These are phyloP conservation scores for Nycticryphes semicollaris DNA, from an alignment of 2,113 vertebrate species.

Conservation along the genomic window DNA sequence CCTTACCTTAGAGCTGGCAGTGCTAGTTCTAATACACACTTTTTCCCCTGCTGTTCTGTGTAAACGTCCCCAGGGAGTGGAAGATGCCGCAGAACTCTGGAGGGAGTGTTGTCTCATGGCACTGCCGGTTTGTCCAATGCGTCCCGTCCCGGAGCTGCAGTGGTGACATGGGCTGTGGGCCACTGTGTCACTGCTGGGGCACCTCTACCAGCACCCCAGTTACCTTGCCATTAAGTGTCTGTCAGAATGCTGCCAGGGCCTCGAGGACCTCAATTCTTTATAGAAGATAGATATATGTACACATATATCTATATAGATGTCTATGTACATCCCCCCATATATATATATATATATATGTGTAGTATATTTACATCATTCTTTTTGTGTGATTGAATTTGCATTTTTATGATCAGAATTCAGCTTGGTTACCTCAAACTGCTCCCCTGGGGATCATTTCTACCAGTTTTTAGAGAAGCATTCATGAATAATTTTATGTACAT, in stretches of 20 bases:
- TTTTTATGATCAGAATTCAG: not conserved
- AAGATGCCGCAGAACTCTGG: fast-evolving
- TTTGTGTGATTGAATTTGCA: not conserved
- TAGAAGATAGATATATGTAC: not conserved
- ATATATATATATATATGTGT: not conserved
- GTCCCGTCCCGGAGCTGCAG: not conserved
- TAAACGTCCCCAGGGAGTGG: too few relatives aligned
- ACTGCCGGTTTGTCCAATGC: not conserved
- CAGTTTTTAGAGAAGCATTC: not conserved
- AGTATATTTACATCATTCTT: not conserved
- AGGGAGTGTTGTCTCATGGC: not conserved
- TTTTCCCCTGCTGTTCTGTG: fast-evolving
- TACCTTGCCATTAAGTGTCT: not conserved
- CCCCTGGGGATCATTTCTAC: not conserved
- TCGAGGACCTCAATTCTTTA: not conserved
- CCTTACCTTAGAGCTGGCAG: not conserved
- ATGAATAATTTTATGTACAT: not conserved
- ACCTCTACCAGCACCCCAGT: fast-evolving
- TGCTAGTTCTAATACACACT: fast-evolving
- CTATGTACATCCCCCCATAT: too few relatives aligned
- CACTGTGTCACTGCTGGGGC: too few relatives aligned
- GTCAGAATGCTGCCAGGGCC: not conserved
- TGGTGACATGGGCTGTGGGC: fast-evolving
- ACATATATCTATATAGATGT: fast-evolving
- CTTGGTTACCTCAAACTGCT: not conserved